Base-by-base conservation (phyloP, 2,113 vertebrate genomes). In the Syrrhaptes paradoxus region DNA sequence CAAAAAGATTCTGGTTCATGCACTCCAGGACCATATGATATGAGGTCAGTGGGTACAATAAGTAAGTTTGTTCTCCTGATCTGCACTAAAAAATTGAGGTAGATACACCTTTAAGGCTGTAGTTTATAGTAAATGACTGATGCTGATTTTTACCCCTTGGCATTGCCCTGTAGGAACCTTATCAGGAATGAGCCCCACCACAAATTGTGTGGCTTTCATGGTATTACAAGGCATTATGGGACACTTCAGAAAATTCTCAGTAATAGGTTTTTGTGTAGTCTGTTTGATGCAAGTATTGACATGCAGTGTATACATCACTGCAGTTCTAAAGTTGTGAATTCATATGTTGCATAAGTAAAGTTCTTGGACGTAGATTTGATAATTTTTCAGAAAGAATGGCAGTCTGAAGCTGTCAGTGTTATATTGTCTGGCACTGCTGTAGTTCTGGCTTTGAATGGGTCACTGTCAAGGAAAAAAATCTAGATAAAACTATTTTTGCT, bases 381-480 rank as follows among this genome's bases (percentile, higher is more conserved):
- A 70, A 48, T 78, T 74, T 87, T 85, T 71, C 26, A 68, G 22
- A 70, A 86, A 57, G 58, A 87, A 38, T 17, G 20, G 6, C n/a
- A 5, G 3, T 71, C 2, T 2, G 48, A 67, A 87, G 20, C 29
- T 78, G 19, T 34, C 24, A 48, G 13, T 55, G 7, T 89, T 93
- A 4, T 16, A 18, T 87, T 1, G 1, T 70, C 13, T 70, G 51
- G 17, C 43, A 43, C 17, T 84, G 46, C 62, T 0, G 0, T 79
- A 31, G 21, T 83, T 59, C 48, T 73, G 72, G 8, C 31, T 67
- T 46, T 75, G 49, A 76, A 36, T 20, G 18, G 17, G 16, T 72
- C 38, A 16, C 17, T 83, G n/a, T 72, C 71, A 32, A 67, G 29
- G 51, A 57, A 61, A 85, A 28, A 26, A 38, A 14, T 38, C 26